These are phyloP conservation scores for Strigamia maritima DNA, from an alignment of 2,888 invertebrate genomes.

Conservation along the genomic window DNA sequence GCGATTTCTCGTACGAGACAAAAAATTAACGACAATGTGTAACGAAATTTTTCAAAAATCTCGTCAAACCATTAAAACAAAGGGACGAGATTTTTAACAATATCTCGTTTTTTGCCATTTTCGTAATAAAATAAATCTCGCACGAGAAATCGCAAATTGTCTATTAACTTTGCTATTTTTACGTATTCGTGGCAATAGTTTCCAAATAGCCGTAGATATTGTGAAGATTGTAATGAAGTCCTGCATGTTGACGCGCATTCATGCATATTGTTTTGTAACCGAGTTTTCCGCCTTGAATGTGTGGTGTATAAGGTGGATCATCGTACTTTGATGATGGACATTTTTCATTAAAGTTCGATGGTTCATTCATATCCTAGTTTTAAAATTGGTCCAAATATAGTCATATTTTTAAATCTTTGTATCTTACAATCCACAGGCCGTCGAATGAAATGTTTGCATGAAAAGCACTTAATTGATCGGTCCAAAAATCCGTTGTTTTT, in stretches of 20 bases:
- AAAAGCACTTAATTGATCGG: slow-evolving; percentile 64
- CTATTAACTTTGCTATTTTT: too few species aligned
- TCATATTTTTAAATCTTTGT: too few species aligned
- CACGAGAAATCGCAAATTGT: too few species aligned
- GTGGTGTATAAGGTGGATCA: slow-evolving; percentile 56
- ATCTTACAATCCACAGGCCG: slow-evolving; percentile 31
- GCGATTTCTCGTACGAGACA: too few species aligned
- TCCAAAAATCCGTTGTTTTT: slow-evolving; percentile 67
- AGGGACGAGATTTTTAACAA: too few species aligned
- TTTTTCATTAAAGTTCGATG: slow-evolving; percentile 48
- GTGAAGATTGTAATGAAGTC: slow-evolving; percentile 70
- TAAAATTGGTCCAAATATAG: neutral
- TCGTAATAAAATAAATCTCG: too few species aligned
- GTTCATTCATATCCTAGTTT: slow-evolving; percentile 49
- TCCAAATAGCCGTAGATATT: slow-evolving; percentile 74
- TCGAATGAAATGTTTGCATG: slow-evolving; percentile 53
- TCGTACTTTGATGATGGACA: slow-evolving; percentile 46
- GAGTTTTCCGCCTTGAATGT: slow-evolving; percentile 60
- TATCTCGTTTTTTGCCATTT: too few species aligned
- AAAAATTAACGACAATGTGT: too few species aligned
- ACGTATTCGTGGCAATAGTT: slow-evolving; percentile 70
- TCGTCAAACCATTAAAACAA: too few species aligned
- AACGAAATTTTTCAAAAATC: too few species aligned
- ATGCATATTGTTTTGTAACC: slow-evolving; percentile 73
- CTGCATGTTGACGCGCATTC: slow-evolving; percentile 66